Conservation (phyloP, 2,113 vertebrate genomes). For the Triplophysa rosa region DNA sequence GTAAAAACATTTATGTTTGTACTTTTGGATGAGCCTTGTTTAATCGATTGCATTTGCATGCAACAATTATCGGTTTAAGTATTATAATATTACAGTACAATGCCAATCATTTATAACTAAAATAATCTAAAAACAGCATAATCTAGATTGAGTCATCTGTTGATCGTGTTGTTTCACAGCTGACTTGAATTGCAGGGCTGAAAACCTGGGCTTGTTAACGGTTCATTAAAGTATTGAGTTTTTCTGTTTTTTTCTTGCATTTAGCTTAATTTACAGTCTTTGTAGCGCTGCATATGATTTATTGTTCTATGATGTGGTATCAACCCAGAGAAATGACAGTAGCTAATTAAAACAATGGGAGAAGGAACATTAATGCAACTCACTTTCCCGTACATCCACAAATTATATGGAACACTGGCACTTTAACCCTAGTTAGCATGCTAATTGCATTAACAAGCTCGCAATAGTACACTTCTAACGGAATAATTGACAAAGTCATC, state of each 20-base stretch:
- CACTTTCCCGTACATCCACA: conserved; percentile 36
- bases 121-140: conserved; percentile 11
- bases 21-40: not conserved
- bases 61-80: not conserved
- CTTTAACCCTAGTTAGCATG: conserved; percentile 52
- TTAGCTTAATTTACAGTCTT: conserved; percentile 65
- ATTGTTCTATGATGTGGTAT: conserved; percentile 71
- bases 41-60: conserved; percentile 30
- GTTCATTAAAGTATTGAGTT: conserved; percentile 39
- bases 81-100: not conserved
- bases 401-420: conserved; percentile 49
- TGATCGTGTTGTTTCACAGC: conserved; percentile 48
- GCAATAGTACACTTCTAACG: conserved; percentile 37
- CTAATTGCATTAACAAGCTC: conserved; percentile 60
- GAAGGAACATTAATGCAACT: conserved; percentile 40
- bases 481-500: conserved; percentile 59
- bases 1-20: conserved; percentile 75
- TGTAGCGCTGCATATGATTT: conserved; percentile 62
- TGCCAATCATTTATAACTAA: not conserved
- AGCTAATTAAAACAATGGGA: conserved; percentile 54
- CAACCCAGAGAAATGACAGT: conserved; percentile 78
- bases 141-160: conserved; percentile 29
- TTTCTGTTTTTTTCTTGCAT: conserved; percentile 51
- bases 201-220: conserved; percentile 51
- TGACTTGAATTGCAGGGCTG: conserved; percentile 59